Evolutionary conservation across 2,888 invertebrate genomes (phyloP), one percentile per base, ranked within the genome.

Genomic region (Chymomyza fuscimana): DNA sequence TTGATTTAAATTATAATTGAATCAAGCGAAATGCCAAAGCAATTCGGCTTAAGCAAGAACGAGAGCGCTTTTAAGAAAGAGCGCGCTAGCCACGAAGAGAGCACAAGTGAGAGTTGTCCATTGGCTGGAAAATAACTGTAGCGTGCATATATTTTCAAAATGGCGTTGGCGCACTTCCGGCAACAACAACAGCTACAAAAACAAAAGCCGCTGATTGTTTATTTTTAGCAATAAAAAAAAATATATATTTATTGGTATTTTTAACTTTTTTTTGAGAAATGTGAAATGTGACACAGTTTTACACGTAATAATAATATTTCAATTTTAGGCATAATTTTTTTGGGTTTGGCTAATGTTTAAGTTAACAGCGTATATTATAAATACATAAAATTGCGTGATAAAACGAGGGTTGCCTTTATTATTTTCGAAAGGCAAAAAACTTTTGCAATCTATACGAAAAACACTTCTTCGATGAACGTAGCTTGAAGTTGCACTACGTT

Each of bases 1-100:
- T 90, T 90, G 89, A 87, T 86, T 87, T 89, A 85, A 90, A 90
- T 90, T 90, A 84, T 89, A 89, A 89, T 90, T 90, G 90, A 90
- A 90, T 89, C 78, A 88, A 86, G 68, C 65, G 54, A 63, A 58
- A 46, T 46, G 16, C 58, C 36, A 68, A 52, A 19, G n/a, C 25
- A 60, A 60, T n/a, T 50, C 40, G 40, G 10, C 40, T 40, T 46
- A 10, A 46, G 40, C 4, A 15, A 54, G 58, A 16, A 10, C 25
- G 62, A 71, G 50, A 68, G 32, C 32, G 32, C 9, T 32, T 32
- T 63, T 40, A 62, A 77, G 64, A 70, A 77, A 70, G 40, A 65
- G 59, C 75, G 67, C 72, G 46, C 40, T 4, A 7, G 19, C 12
- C 6, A 50, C 25, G 72, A 61, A 59, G 61, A 64, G 36, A 51